These are phyloP conservation scores for Eledone cirrhosa DNA, from an alignment of 2,888 invertebrate species.

Conservation along the genomic window DNA sequence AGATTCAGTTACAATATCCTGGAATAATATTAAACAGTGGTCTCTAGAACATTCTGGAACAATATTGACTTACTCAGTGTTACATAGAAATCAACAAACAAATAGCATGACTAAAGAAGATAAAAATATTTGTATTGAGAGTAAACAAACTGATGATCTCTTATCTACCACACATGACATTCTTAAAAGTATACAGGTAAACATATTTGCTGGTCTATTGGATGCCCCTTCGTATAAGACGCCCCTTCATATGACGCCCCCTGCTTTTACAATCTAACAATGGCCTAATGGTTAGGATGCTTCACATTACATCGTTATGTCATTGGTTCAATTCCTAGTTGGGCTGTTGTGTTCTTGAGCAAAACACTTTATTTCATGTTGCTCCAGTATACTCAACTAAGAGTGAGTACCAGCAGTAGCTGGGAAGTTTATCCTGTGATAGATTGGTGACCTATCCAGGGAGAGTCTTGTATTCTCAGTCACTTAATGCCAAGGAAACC, in stretches of 20 bases:
- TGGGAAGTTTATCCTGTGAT: too few species aligned
- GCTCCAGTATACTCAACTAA: too few species aligned
- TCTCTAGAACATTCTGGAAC: neutral
- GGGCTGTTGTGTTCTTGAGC: too few species aligned
- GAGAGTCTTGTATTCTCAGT: too few species aligned
- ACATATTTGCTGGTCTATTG: neutral
- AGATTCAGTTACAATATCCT: neutral
- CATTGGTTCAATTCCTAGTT: too few species aligned
- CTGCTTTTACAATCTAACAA: neutral
- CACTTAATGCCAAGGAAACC: too few species aligned
- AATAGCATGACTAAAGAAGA: neutral
- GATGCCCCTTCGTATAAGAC: too few species aligned
- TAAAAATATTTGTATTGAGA: neutral
- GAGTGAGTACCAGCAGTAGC: too few species aligned
- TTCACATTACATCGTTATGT: too few species aligned
- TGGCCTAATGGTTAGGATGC: neutral
- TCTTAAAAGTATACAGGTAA: constrained; percentile 7
- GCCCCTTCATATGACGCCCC: too few species aligned
- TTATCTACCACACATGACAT: constrained; percentile 10
- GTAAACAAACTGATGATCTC: neutral
- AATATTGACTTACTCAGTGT: neutral
- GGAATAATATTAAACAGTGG: constrained; percentile 3
- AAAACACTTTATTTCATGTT: too few species aligned
- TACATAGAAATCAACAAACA: neutral
- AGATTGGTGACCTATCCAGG: too few species aligned